A percentile compares a stretch with the other conserved stretches of the same genome.
Evolutionary conservation across 2,797 vertebrate genomes (phyloP).

Genomic region (Harpagifer antarcticus): DNA sequence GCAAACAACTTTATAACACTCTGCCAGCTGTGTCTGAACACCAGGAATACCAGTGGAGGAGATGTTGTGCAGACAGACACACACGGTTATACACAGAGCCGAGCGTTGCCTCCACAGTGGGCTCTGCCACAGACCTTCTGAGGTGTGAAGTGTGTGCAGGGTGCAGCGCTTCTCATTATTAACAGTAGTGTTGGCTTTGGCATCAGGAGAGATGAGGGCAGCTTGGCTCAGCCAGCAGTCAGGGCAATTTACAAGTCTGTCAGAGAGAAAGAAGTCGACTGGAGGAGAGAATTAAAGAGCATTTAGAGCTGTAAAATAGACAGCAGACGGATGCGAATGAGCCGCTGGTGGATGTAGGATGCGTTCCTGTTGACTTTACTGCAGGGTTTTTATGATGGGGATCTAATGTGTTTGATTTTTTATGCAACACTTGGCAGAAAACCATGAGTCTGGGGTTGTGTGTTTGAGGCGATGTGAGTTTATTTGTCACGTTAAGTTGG

Average conservation of each 20-base stretch:
- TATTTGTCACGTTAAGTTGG: slow-evolving; percentile 36
- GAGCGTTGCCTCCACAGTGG: slow-evolving; percentile 35
- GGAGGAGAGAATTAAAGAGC: slow-evolving; percentile 69
- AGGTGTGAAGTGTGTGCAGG: slow-evolving; percentile 62
- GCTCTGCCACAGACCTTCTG: slow-evolving; percentile 46
- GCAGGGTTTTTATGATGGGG: slow-evolving; percentile 47
- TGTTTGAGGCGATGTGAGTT: slow-evolving; percentile 30
- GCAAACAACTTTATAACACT: slow-evolving; percentile 65
- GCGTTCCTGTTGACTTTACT: slow-evolving; percentile 64
- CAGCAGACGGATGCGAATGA: slow-evolving; percentile 43
- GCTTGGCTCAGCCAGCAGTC: slow-evolving; percentile 65
- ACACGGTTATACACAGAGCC: slow-evolving; percentile 10
- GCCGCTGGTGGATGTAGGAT: slow-evolving; percentile 56
- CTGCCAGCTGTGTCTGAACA: slow-evolving; percentile 62
- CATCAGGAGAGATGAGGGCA: slow-evolving; percentile 55
- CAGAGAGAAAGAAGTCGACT: slow-evolving; percentile 63
- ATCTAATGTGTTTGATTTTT: slow-evolving; percentile 63
- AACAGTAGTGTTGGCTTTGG: slow-evolving; percentile 66
- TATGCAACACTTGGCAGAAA: slow-evolving; percentile 55
- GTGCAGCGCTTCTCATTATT: slow-evolving; percentile 65
- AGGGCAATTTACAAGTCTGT: slow-evolving; percentile 70
- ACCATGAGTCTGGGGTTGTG: slow-evolving; percentile 33
- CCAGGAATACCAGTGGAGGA: slow-evolving; percentile 45
- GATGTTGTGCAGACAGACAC: slow-evolving; percentile 40
- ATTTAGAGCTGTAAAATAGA: slow-evolving; percentile 66